phyloP scores from a whole-genome alignment of 2,797 vertebrate genomes.

The Onychomys torridus region DNA sequence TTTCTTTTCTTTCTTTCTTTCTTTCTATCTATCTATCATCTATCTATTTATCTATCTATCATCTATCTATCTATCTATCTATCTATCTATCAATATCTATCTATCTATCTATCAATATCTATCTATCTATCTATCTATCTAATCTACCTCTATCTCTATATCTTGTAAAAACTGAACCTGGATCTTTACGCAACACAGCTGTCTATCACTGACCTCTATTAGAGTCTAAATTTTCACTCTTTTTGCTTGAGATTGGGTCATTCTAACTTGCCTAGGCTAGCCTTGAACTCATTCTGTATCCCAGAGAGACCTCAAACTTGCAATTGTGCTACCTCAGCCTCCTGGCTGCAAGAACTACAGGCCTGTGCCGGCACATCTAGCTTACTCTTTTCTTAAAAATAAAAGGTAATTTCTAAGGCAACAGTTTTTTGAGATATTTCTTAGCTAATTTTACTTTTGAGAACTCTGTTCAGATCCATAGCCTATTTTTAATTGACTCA shows the following conservation, averaged over 20 bases:
- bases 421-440: not conserved
- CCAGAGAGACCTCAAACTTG: not conserved
- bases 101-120: too few relatives aligned
- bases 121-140: not conserved
- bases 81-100: too few relatives aligned
- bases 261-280: not conserved
- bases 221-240: not conserved
- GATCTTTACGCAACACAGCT: not conserved
- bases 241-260: not conserved
- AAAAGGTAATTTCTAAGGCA: not conserved
- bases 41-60: not conserved
- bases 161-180: not conserved
- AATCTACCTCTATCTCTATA: not conserved
- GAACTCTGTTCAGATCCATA: not conserved
- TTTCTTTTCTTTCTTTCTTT: too few relatives aligned
- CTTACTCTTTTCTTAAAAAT: conserved; percentile 38
- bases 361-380: not conserved
- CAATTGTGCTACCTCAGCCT: not conserved
- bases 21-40: not conserved
- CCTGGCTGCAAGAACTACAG: not conserved
- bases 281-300: not conserved
- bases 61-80: too few relatives aligned
- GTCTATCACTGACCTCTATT: not conserved
- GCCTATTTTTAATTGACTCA: not conserved
- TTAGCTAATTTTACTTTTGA: not conserved